Evolutionary conservation across 1,140 invertebrate genomes (phyloP).

Genomic region (Aphelinus certus): DNA sequence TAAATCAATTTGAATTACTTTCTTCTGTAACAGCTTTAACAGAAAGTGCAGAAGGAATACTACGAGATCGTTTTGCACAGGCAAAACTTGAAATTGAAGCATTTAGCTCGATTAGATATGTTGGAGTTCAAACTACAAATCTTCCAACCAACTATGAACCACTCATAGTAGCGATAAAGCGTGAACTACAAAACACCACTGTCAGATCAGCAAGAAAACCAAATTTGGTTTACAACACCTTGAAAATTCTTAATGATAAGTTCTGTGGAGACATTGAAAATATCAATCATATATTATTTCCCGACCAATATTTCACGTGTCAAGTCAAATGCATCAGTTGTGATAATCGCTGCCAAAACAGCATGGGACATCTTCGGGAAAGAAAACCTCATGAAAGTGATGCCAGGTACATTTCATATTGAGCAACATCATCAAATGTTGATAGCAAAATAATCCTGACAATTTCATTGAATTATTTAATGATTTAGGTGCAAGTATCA

Average conservation of each 20-base stretch:
- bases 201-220: constrained; percentile 75
- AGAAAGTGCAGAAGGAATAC: constrained; percentile 74
- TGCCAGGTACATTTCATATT: constrained; percentile 56
- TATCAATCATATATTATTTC: constrained; percentile 73
- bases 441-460: too few species aligned
- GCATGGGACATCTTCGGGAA: constrained; percentile 82
- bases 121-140: constrained; percentile 70
- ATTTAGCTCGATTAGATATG: constrained; percentile 79
- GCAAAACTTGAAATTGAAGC: constrained; percentile 74
- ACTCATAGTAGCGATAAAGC: constrained; percentile 62
- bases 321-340: constrained; percentile 78
- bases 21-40: constrained; percentile 58
- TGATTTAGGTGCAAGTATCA: constrained; percentile 73
- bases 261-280: constrained; percentile 77
- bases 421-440: background rate
- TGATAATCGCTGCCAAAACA: constrained; percentile 74
- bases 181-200: constrained; percentile 74
- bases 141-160: constrained; percentile 67
- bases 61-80: constrained; percentile 72
- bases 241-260: constrained; percentile 81
- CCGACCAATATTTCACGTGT: constrained; percentile 86
- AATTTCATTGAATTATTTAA: constrained; percentile 39
- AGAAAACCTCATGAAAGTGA: constrained; percentile 70
- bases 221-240: constrained; percentile 72
- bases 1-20: constrained; percentile 29